Conservation (phyloP, 1,140 invertebrate species). For the Melitaea cinxia region DNA sequence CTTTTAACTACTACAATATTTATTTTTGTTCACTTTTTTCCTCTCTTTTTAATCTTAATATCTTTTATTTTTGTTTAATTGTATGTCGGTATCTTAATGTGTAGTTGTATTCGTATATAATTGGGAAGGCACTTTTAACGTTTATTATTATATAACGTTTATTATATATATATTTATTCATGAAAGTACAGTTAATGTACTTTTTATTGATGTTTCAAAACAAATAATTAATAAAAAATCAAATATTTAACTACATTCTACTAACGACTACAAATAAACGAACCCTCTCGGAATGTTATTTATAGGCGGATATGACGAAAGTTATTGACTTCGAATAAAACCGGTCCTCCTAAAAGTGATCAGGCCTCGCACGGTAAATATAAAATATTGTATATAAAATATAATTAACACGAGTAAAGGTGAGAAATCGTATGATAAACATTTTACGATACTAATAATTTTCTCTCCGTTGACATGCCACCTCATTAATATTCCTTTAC, state of each 20-base stretch:
- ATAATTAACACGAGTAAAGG: conserved; percentile 23
- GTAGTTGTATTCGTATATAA: too few species aligned
- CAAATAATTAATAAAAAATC: background rate
- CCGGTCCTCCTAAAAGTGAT: background rate
- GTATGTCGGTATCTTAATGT: too few species aligned
- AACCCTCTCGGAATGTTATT: background rate
- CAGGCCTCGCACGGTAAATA: background rate
- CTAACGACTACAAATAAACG: background rate
- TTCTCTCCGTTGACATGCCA: conserved; percentile 26
- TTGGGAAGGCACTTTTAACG: too few species aligned
- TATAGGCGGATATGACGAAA: background rate
- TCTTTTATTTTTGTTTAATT: too few species aligned
- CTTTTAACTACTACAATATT: too few species aligned
- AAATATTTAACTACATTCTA: background rate
- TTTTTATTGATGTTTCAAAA: background rate
- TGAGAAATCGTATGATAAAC: conserved; percentile 30
- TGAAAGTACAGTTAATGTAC: background rate
- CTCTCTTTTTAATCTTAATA: too few species aligned
- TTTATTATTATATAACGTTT: too few species aligned
- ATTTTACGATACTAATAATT: conserved; percentile 33
- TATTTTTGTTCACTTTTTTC: too few species aligned
- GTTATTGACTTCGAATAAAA: background rate
- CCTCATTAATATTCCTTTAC: conserved; percentile 24
- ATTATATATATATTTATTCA: too few species aligned
- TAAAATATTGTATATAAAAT: conserved; percentile 16